A percentile compares a stretch with the other conserved stretches of the same genome.
Evolutionary conservation across 2,888 invertebrate species (phyloP).

Genomic region (Phyllotreta cruciferae): DNA sequence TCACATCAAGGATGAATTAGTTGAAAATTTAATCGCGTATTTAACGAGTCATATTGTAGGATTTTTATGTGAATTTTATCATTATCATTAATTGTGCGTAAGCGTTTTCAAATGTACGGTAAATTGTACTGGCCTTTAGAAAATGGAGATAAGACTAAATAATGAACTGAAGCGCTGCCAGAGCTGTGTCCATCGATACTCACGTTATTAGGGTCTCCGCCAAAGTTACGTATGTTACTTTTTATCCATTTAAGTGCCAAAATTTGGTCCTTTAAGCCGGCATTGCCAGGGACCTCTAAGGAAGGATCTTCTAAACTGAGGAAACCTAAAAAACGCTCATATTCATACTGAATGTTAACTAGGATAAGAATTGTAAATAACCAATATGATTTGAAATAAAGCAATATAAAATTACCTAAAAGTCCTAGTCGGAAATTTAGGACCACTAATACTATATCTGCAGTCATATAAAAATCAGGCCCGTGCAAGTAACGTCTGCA

Average conservation of each 20-base stretch:
- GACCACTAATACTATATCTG: constrained; percentile 55
- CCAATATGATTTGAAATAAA: too few relatives aligned
- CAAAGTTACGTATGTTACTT: constrained; percentile 36
- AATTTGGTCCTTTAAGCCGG: constrained; percentile 39
- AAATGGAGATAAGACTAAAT: constrained; percentile 61
- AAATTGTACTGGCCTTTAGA: constrained; percentile 50
- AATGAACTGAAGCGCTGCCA: constrained; percentile 53
- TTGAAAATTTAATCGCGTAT: too few relatives aligned
- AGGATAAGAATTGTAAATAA: too few relatives aligned
- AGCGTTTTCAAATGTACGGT: too few relatives aligned
- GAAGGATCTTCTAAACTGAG: constrained; percentile 5
- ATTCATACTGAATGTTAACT: too few relatives aligned
- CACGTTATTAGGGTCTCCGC: constrained; percentile 36
- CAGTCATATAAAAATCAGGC: constrained; percentile 54
- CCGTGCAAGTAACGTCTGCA: constrained; percentile 51
- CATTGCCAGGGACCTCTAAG: constrained; percentile 33
- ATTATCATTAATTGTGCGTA: too few relatives aligned
- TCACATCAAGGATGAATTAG: background rate
- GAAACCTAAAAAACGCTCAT: background rate
- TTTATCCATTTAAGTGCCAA: constrained; percentile 40
- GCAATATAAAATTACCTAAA: too few relatives aligned
- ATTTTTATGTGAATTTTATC: too few relatives aligned
- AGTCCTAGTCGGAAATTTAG: constrained; percentile 57
- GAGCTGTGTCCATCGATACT: constrained; percentile 41
- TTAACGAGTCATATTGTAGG: too few relatives aligned